Percentiles rank a stretch among this genome's conserved stretches.
phyloP scores from a whole-genome alignment of 2,113 vertebrate species.

The Heptranchias perlo region DNA sequence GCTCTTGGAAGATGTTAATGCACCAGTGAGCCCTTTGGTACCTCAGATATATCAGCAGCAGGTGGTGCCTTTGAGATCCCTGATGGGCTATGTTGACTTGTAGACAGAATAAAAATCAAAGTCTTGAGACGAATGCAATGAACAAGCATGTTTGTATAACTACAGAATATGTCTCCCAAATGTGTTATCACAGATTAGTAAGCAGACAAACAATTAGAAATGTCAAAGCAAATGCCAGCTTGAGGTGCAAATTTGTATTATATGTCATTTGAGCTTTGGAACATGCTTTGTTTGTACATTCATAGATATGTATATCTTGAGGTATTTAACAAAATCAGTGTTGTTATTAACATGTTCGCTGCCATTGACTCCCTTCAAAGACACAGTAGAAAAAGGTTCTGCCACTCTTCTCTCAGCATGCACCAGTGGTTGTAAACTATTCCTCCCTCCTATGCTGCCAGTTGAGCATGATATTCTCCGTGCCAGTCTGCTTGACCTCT shows the following conservation, averaged over 20 bases:
- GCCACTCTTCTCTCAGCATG: not conserved
- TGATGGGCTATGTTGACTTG: not conserved
- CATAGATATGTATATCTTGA: not conserved
- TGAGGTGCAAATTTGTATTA: not conserved
- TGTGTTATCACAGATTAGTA: constrained; percentile 11
- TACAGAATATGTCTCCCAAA: not conserved
- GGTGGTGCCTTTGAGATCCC: not conserved
- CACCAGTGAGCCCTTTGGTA: not conserved
- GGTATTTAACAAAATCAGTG: not conserved
- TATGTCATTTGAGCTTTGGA: not conserved
- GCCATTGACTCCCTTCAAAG: not conserved
- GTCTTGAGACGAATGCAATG: not conserved
- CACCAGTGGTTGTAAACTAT: not conserved
- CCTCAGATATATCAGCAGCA: not conserved
- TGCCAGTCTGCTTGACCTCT: not conserved
- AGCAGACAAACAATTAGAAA: constrained; percentile 12
- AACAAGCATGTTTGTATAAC: not conserved
- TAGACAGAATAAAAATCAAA: no score
- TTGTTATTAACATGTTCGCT: not conserved
- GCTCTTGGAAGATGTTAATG: not conserved
- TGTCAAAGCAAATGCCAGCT: not conserved
- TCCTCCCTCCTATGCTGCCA: not conserved
- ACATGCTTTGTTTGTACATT: not conserved
- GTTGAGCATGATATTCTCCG: not conserved
- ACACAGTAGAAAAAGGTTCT: not conserved